Evolutionary conservation across 2,113 vertebrate species (phyloP), one percentile per base, ranked within the genome.

Genomic region (Ploceus nigricollis): DNA sequence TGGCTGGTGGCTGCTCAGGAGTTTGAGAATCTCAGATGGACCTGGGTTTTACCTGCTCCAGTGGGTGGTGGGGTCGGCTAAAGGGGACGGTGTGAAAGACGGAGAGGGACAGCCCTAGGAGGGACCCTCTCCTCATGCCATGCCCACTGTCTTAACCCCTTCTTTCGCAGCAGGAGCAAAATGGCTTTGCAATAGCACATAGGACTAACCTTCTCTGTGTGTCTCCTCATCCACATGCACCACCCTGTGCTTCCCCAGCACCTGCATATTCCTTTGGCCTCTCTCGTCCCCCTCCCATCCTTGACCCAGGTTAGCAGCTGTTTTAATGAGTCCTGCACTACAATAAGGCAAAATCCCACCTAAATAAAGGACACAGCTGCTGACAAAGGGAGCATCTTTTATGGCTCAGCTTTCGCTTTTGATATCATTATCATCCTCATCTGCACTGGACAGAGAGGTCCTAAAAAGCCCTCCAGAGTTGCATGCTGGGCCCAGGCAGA

Each of bases 1-100:
- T 8, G 20, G 13, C 1, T 48, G 33, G 50, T n/a, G 27, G 3
- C 3, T 88, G 45, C n/a, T 60, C 40, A 31, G 31, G 58, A 33
- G 15, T 27, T n/a, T 42, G 25, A 68, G 57, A 73, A 82, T 24
- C 39, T 79, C 15, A 13, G 33, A 8, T 11, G 33, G 18, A 42
- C 0, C 0, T 51, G 37, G 11, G 4, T 87, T 93, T 45, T 27
- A 63, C 20, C 22, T 57, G 31, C 40, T 28, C 0, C 4, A 6
- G 19, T 10, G 11, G 15, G 6, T 10, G 21, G 10, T 7, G 35
- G 16, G 15, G 3, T 48, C 2, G 0, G 25, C 37, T 51, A 21
- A 50, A 54, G 51, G 19, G 51, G 56, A 66, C 0, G 4, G 14
- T 28, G 42, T 44, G 81, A 71, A 63, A n/a, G 31, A 35, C 6